Percentiles rank a stretch among this genome's conserved stretches.
These are phyloP conservation scores for Bufo bufo DNA, from an alignment of 2,113 vertebrate genomes.

Conservation along the genomic window DNA sequence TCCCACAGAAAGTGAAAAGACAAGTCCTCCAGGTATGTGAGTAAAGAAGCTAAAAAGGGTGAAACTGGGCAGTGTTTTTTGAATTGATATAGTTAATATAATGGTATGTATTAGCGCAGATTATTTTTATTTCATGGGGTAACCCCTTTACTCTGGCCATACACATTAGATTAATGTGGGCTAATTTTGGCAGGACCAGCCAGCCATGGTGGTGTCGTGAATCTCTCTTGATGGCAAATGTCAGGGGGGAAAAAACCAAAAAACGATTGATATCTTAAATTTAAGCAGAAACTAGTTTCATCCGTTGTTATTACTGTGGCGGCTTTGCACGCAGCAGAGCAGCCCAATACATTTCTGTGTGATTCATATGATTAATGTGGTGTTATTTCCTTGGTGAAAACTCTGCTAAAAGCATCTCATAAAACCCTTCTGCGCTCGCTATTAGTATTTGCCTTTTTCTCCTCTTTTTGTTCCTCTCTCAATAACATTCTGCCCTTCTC, in stretches of 20 bases:
- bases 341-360: neutral
- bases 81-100: no score
- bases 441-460: neutral
- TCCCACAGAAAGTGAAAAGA: no score
- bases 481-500: conserved; percentile 20
- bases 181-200: no score
- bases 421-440: neutral
- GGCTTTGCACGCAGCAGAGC: neutral
- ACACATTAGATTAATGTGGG: no score
- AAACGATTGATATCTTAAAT: neutral
- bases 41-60: no score
- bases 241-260: neutral
- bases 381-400: neutral
- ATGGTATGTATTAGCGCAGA: no score
- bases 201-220: no score
- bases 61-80: no score
- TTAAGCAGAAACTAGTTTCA: neutral
- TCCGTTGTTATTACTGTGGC: neutral
- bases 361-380: neutral
- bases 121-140: no score
- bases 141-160: no score
- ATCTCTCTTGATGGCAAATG: no score
- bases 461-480: neutral
- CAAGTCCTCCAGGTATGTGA: no score
- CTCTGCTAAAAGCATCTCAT: conserved; percentile 12